phyloP scores from a whole-genome alignment of 2,113 vertebrate species.

The Pantherophis guttatus region DNA sequence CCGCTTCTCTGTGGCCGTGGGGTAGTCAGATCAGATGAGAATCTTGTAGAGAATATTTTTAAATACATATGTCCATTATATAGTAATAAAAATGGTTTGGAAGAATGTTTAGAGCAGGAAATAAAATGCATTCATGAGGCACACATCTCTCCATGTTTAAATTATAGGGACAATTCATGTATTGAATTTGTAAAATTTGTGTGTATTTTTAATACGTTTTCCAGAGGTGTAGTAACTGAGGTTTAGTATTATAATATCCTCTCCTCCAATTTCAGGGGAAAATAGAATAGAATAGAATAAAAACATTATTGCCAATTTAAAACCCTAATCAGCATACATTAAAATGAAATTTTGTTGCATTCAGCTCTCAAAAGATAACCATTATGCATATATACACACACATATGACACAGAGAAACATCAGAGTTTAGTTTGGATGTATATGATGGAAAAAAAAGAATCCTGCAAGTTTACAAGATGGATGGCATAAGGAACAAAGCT shows the following conservation, averaged over 20 bases:
- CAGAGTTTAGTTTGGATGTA: too few relatives aligned
- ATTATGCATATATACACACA: too few relatives aligned
- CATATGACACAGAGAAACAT: too few relatives aligned
- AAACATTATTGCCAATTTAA: too few relatives aligned
- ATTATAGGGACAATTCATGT: not conserved
- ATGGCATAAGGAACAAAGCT: too few relatives aligned
- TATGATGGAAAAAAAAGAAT: too few relatives aligned
- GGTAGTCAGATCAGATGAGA: not conserved
- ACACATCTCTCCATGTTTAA: not conserved
- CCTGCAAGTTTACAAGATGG: too few relatives aligned
- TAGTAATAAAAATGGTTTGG: not conserved
- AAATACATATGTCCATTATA: not conserved
- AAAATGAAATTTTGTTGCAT: too few relatives aligned
- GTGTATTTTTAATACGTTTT: not conserved
- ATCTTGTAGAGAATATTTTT: not conserved
- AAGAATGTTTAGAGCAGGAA: not conserved
- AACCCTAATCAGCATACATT: too few relatives aligned
- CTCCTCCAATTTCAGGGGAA: not conserved
- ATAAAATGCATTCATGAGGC: not conserved
- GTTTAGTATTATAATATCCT: not conserved
- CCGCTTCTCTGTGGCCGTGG: constrained; percentile 10
- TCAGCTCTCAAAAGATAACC: too few relatives aligned
- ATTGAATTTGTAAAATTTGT: not conserved
- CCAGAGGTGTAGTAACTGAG: not conserved
- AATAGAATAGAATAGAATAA: too few relatives aligned